Conservation (phyloP, 2,888 invertebrate species). For the Bombylius major region DNA sequence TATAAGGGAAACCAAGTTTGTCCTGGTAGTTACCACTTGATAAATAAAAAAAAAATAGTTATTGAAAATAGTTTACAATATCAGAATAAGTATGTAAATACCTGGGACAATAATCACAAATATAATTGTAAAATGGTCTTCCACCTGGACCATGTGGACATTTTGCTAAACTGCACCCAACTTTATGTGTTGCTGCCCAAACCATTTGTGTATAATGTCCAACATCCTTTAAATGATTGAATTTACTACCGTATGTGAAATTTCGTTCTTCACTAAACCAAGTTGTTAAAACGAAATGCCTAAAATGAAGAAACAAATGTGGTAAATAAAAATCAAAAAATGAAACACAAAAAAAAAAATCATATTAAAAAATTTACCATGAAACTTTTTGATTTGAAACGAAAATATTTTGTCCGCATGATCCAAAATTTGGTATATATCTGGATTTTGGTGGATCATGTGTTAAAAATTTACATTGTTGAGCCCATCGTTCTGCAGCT, state of each 20-base stretch:
- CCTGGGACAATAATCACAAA: conserved; percentile 77
- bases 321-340: background rate
- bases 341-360: background rate
- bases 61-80: background rate
- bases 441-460: conserved; percentile 54
- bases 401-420: conserved; percentile 73
- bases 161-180: conserved; percentile 62
- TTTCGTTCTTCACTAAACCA: conserved; percentile 66
- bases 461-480: conserved; percentile 52
- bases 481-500: conserved; percentile 63
- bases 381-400: conserved; percentile 66
- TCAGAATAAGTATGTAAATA: conserved; percentile 39
- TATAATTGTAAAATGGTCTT: conserved; percentile 60
- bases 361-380: conserved; percentile 44
- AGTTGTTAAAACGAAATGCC: conserved; percentile 66
- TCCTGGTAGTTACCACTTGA: conserved; percentile 56
- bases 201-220: conserved; percentile 78
- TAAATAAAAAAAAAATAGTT: conserved; percentile 14
- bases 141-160: conserved; percentile 50
- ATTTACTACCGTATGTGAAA: conserved; percentile 54
- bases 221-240: conserved; percentile 47
- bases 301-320: conserved; percentile 26
- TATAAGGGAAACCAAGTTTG: conserved; percentile 53
- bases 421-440: conserved; percentile 48
- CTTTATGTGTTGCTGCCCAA: conserved; percentile 64